Evolutionary conservation across 2,888 invertebrate species (phyloP).

Genomic region (Aphrophora alni): DNA sequence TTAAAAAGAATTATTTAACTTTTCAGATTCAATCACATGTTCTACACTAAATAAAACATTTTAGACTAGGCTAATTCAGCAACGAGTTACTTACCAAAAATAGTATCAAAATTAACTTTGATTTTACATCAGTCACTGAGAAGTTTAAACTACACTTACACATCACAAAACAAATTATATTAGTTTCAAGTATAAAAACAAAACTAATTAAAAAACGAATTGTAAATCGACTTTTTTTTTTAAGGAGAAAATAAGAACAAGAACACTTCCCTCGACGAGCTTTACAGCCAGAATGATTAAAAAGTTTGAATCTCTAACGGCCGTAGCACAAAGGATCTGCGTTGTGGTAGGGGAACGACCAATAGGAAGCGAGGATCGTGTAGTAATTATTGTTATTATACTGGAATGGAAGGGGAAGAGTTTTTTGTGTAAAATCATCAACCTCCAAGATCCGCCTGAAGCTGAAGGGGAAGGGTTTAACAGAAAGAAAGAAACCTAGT

Average conservation of each 20-base stretch:
- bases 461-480: neutral
- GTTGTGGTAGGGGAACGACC: neutral
- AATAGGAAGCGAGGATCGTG: neutral
- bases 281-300: neutral
- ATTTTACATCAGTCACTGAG: no score
- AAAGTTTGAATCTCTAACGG: neutral
- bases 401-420: neutral
- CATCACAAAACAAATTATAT: neutral
- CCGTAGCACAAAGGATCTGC: neutral
- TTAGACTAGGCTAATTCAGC: no score
- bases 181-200: no score
- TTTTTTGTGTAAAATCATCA: constrained; percentile 9
- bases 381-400: neutral
- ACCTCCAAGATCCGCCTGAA: neutral
- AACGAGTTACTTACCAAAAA: no score
- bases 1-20: no score
- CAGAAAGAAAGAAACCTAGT: neutral
- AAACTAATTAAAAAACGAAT: neutral
- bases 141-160: neutral
- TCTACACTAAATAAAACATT: no score
- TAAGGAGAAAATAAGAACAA: neutral
- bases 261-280: neutral
- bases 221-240: no score
- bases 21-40: no score
- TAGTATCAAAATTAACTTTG: no score